Base-by-base conservation (phyloP, 2,113 vertebrate species). In the Aspiorhynchus laticeps region DNA sequence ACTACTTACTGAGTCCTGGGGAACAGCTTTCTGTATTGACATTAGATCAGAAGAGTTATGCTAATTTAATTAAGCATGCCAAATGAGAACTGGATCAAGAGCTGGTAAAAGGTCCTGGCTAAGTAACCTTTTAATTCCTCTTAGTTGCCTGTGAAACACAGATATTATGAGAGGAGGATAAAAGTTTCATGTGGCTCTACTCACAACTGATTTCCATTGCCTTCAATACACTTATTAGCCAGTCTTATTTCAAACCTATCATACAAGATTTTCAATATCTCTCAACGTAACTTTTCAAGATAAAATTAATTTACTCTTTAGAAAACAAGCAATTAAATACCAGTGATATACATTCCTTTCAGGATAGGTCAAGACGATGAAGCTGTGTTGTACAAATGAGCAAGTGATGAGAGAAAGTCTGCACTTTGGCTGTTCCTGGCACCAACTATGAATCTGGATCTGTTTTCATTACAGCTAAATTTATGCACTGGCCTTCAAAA, bases 381-480 rank as follows among this genome's bases (percentile, higher is more conserved):
- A 53, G 75, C 75, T 41, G 28, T 67, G 53, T 38, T 79, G 9
- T 83, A 78, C n/a, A 87, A 87, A 82, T 81, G 21, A 82, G 15
- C 36, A 73, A 38, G 48, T 43, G 77, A 51, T 86, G 76, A 88
- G 91, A 91, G 90, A 90, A 92, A 92, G 91, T 92, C 89, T 90
- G 90, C 86, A 90, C 93, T 92, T 93, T 87, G 89, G 91, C 91
- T 85, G 90, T 92, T 91, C 89, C 91, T 95, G 93, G 94, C 94
- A 94, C 86, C 91, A 90, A 92, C 88, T 90, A 87, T 93, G 91
- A 94, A 95, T 95, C 92, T 93, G 92, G 93, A 95, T 94, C 93
- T 94, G 91, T 93, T 94, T 94, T 94, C 92, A 93, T 93, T 93
- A 93, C 93, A 88, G 93, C 94, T 95, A 95, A 95, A 94, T 95